Evolutionary conservation across 2,113 vertebrate genomes (phyloP).

Genomic region (Felis catus): DNA sequence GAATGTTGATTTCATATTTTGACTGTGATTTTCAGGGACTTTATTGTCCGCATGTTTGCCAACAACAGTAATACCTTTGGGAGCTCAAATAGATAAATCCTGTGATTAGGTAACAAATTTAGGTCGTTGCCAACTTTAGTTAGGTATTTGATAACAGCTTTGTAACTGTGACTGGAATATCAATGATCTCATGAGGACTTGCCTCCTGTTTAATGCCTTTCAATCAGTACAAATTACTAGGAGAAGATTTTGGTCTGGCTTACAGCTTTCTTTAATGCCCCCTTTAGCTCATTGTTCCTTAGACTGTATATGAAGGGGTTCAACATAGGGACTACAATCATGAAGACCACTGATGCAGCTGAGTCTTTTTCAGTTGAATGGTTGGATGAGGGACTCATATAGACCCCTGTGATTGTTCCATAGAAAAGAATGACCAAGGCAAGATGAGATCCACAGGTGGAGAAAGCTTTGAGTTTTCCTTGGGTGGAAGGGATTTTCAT

Average conservation of each 20-base stretch:
- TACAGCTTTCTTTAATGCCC: constrained; percentile 49
- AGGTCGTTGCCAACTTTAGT: background rate
- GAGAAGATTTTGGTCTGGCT: constrained; percentile 9
- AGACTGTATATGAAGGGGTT: constrained; percentile 73
- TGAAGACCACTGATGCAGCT: constrained; percentile 61
- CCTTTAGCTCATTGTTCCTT: constrained; percentile 65
- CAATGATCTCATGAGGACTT: background rate
- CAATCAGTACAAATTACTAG: background rate
- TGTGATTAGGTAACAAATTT: background rate
- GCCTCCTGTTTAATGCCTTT: background rate
- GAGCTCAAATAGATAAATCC: background rate
- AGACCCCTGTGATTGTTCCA: constrained; percentile 62
- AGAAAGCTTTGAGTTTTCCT: constrained; percentile 66
- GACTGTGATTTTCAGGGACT: background rate
- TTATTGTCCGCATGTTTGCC: background rate
- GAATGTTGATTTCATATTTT: background rate
- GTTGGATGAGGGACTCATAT: constrained; percentile 54
- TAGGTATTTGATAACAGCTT: background rate
- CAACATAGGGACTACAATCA: constrained; percentile 48
- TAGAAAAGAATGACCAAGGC: constrained; percentile 70
- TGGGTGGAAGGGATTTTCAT: constrained; percentile 58
- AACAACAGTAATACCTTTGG: background rate
- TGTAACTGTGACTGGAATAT: background rate
- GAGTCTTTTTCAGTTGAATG: constrained; percentile 53
- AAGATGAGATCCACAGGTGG: constrained; percentile 70